Base-by-base conservation (phyloP, 2,888 invertebrate genomes). In the Ophraella communa region DNA sequence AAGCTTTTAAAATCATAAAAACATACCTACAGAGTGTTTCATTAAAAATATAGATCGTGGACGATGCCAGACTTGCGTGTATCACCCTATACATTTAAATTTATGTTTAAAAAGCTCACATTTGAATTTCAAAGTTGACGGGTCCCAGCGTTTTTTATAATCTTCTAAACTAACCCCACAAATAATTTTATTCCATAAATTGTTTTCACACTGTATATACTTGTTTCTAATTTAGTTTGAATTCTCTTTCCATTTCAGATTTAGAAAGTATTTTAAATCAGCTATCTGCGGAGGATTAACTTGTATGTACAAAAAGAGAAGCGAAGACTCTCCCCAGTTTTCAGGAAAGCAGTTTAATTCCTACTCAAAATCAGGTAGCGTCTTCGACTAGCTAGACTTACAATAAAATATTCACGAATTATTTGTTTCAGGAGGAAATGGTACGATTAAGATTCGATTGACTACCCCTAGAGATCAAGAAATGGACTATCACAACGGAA, bases 241-340 rank as follows among this genome's bases (percentile, higher is more conserved):
- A 17, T 4, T 7, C 1, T 14, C 35, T 35, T 35, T 11, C 53
- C n/a, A 8, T 54, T 76, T 27, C 81, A 91, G 91, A 79, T 91
- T 91, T 80, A 84, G 90, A 44, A 85, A 89, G 65, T 91, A 91
- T 78, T 91, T 90, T 79, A 87, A 88, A 71, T 86, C 88, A 56
- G 89, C 88, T 2, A 87, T 90, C 60, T 90, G 89, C 77, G 87
- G 88, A 52, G 88, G 88, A 85, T 85, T 85, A 58, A 61, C 47
- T 27, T 70, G 71, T 23, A 60, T 66, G 17, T 63, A 47, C 11
- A 49, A 61, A 33, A 58, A 47, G 17, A 54, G 53, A n/a, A 55
- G 30, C 18, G 67, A 56, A 7, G 62, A 65, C 10, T 66, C 66
- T 10, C 70, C 59, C 18, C 67, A 68, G 24, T 59, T 61, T 5